Percentiles rank a stretch among this genome's conserved stretches.
These are phyloP conservation scores for Netta rufina DNA, from an alignment of 2,797 vertebrate genomes.

Conservation along the genomic window DNA sequence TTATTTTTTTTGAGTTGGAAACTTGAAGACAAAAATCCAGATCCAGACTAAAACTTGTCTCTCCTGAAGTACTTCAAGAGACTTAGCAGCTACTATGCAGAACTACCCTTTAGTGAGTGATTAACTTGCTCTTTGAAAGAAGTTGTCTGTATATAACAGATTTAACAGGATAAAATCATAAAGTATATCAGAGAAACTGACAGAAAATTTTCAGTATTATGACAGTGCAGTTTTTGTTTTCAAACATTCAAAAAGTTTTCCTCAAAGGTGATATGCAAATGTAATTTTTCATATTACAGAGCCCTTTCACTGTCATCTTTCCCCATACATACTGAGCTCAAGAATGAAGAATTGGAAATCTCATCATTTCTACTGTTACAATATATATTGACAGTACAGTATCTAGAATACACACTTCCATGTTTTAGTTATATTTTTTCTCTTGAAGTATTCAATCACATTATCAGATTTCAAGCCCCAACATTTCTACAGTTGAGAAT, in stretches of 20 bases:
- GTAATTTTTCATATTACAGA: background rate
- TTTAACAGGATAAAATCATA: background rate
- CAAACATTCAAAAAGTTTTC: background rate
- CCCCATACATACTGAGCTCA: background rate
- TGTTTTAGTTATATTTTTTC: background rate
- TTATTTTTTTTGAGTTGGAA: background rate
- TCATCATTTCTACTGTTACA: background rate
- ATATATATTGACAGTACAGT: background rate
- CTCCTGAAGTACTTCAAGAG: background rate
- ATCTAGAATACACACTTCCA: background rate
- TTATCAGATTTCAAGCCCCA: background rate
- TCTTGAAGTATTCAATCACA: background rate
- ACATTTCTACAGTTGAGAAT: background rate
- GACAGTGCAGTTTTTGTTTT: background rate
- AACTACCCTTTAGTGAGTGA: background rate
- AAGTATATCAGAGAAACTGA: background rate
- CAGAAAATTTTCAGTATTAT: background rate
- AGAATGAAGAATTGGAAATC: background rate
- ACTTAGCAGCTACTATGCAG: background rate
- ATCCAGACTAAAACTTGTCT: background rate
- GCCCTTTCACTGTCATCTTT: background rate
- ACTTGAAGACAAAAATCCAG: background rate
- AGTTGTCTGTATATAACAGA: background rate
- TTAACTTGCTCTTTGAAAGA: background rate
- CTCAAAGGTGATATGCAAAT: background rate